Evolutionary conservation across 35 echinoderm and acorn worm genomes (phyloP).

Genomic region (Lytechinus pictus): DNA sequence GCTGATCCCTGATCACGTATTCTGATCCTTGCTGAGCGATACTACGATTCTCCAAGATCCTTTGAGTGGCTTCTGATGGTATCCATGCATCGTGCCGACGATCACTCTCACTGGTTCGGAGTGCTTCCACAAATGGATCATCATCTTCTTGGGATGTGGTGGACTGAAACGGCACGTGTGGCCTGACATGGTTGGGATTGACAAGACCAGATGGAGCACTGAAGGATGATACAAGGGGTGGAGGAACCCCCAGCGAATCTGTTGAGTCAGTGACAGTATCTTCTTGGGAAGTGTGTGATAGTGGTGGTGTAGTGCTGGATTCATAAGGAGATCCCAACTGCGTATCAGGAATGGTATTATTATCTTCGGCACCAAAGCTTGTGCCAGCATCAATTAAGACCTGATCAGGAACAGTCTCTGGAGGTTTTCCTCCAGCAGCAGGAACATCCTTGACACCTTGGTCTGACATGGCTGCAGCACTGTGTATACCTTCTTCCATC

Average conservation of each 20-base stretch:
- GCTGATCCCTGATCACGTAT: constrained; percentile 77
- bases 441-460: neutral
- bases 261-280: neutral
- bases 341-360: neutral
- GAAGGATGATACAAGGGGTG: constrained; percentile 1
- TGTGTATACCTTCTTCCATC: neutral
- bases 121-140: constrained; percentile 71
- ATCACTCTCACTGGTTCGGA: constrained; percentile 84
- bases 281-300: neutral
- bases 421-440: neutral
- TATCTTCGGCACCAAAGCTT: neutral
- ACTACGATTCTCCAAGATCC: constrained; percentile 60
- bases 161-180: neutral
- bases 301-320: neutral
- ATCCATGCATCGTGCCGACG: constrained; percentile 90
- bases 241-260: neutral
- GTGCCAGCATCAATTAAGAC: neutral
- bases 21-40: constrained; percentile 72
- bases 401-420: neutral
- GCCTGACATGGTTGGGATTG: neutral
- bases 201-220: neutral
- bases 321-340: neutral
- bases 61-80: constrained; percentile 69
- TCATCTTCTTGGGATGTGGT: constrained; percentile 35
- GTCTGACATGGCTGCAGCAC: neutral